Conservation (phyloP, 2,797 vertebrate genomes). For the Petrocephalus schoutedeni region DNA sequence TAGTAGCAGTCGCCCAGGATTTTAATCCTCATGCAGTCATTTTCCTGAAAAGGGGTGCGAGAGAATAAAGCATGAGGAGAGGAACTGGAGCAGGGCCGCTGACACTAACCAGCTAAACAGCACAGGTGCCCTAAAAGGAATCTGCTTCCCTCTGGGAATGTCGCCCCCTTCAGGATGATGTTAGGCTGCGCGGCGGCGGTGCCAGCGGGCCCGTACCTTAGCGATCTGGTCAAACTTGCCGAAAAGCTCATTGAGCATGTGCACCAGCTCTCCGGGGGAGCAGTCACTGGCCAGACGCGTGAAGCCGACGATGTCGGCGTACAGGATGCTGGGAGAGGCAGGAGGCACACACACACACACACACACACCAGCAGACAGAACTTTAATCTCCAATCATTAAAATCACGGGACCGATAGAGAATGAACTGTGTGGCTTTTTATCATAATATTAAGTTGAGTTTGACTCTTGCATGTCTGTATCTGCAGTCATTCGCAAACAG, state of each 20-base stretch:
- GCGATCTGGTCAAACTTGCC: slow-evolving; percentile 98
- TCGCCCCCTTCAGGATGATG: not conserved
- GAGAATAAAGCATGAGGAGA: not conserved
- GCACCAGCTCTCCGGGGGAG: slow-evolving; percentile 88
- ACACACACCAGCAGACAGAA: not conserved
- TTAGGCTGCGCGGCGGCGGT: not conserved
- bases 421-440: not conserved
- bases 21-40: slow-evolving; percentile 98
- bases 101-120: not conserved
- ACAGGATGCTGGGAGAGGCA: slow-evolving; percentile 74
- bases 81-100: not conserved
- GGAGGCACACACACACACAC: not conserved
- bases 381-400: not conserved
- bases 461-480: not conserved
- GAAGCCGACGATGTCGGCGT: slow-evolving; percentile 95
- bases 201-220: slow-evolving; percentile 66
- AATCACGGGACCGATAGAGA: not conserved
- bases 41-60: slow-evolving; percentile 66
- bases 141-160: not conserved
- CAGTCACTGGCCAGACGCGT: slow-evolving; percentile 94
- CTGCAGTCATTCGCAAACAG: not conserved
- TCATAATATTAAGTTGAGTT: not conserved
- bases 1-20: slow-evolving; percentile 97
- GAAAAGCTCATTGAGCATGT: slow-evolving; percentile 97
- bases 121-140: not conserved